Conservation (phyloP, 2,797 vertebrate genomes). For the Oceanodroma leucorhoa region DNA sequence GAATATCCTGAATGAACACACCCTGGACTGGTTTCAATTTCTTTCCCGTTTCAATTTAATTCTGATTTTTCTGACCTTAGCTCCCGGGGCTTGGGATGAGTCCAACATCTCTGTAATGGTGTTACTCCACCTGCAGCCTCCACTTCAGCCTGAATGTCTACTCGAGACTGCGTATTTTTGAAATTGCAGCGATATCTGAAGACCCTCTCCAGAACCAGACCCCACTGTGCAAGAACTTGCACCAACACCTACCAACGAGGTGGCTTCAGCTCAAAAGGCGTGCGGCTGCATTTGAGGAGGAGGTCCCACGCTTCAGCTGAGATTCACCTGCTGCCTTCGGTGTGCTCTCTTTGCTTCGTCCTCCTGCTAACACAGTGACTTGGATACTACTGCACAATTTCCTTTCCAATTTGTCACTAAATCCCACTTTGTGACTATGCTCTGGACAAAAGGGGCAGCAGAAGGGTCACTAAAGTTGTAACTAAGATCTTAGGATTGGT, state of each 20-base stretch:
- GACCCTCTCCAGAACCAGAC: background rate
- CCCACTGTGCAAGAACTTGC: background rate
- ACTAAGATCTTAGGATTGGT: background rate
- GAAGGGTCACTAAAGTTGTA: background rate
- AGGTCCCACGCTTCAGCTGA: background rate
- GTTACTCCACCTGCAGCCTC: constrained; percentile 46
- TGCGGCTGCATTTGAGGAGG: fast-evolving
- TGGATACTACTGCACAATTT: background rate
- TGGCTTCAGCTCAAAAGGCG: background rate
- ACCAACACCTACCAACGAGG: fast-evolving
- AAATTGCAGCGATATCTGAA: background rate
- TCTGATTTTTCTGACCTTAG: constrained; percentile 47
- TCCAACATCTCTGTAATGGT: constrained; percentile 40
- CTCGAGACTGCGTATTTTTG: background rate
- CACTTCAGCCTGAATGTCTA: background rate
- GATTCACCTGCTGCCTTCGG: background rate
- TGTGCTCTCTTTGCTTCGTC: background rate
- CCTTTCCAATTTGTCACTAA: background rate
- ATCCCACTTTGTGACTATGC: background rate
- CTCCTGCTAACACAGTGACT: background rate
- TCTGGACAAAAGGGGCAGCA: background rate
- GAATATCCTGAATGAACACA: constrained; percentile 57
- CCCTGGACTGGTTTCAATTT: constrained; percentile 56
- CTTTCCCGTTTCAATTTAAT: constrained; percentile 33
- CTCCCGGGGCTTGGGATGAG: constrained; percentile 54